Conservation (phyloP, 2,797 vertebrate genomes). For the Kryptopterus vitreolus region DNA sequence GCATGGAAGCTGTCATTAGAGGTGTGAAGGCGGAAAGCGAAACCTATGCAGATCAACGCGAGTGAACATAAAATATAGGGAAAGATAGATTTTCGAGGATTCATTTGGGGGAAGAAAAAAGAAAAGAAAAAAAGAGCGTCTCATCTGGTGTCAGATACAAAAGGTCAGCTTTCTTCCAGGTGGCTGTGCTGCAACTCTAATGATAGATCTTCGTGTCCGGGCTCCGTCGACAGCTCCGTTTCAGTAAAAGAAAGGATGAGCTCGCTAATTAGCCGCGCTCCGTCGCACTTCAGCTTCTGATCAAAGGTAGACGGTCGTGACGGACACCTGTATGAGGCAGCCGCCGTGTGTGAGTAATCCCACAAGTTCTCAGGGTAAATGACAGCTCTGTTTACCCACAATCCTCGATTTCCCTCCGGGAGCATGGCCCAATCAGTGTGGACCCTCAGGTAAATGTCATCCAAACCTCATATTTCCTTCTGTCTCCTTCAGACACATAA, state of each 20-base stretch:
- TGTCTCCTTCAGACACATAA: slow-evolving; percentile 32
- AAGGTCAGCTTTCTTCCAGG: background rate
- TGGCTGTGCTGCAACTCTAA: background rate
- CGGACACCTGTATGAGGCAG: slow-evolving; percentile 11
- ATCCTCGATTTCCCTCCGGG: slow-evolving; percentile 61
- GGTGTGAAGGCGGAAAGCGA: background rate
- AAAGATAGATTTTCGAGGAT: background rate
- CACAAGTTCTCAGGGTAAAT: slow-evolving; percentile 71
- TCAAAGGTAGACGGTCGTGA: slow-evolving; percentile 37
- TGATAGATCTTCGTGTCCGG: background rate
- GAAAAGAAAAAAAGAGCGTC: slow-evolving; percentile 9
- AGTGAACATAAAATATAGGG: background rate
- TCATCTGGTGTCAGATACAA: background rate
- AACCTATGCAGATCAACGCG: background rate
- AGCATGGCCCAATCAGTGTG: slow-evolving; percentile 58
- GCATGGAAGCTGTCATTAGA: background rate
- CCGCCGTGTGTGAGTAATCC: slow-evolving; percentile 58
- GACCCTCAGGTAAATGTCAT: slow-evolving; percentile 78
- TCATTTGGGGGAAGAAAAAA: too few relatives aligned
- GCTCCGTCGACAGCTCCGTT: background rate
- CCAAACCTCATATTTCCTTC: slow-evolving; percentile 52
- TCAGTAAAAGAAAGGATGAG: slow-evolving; percentile 19
- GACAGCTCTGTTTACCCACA: slow-evolving; percentile 74
- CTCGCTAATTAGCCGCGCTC: slow-evolving; percentile 32
- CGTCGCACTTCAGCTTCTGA: slow-evolving; percentile 16